phyloP scores from a whole-genome alignment of 2,888 invertebrate species.

The Drosophila greeni region DNA sequence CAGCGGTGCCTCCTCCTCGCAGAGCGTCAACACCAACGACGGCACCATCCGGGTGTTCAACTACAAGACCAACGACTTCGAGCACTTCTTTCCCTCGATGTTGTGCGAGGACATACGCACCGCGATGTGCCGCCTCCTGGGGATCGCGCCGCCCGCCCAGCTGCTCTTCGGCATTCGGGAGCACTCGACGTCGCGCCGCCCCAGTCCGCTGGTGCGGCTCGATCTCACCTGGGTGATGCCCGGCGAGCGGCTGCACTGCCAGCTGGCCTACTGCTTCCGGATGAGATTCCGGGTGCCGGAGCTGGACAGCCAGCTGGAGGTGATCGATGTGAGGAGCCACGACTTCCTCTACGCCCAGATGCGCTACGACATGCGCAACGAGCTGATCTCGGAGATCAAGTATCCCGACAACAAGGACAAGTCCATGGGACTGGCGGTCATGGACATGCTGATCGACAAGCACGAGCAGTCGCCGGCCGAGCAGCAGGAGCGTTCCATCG shows the following conservation, averaged over 20 bases:
- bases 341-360: constrained; percentile 93
- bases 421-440: constrained; percentile 89
- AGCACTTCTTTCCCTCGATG: constrained; percentile 73
- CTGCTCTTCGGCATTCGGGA: constrained; percentile 88
- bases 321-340: constrained; percentile 86
- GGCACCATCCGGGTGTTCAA: constrained; percentile 70
- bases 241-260: constrained; percentile 80
- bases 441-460: constrained; percentile 92
- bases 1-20: constrained; percentile 47
- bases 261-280: constrained; percentile 85
- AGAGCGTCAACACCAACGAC: constrained; percentile 50
- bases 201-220: neutral
- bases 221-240: constrained; percentile 83
- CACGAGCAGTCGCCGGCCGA: constrained; percentile 83
- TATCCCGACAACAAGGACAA: constrained; percentile 88
- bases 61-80: constrained; percentile 64
- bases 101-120: constrained; percentile 85
- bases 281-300: constrained; percentile 86
- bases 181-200: constrained; percentile 62
- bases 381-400: constrained; percentile 87
- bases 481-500: constrained; percentile 83
- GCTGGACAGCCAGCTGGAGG: constrained; percentile 68
- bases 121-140: constrained; percentile 84
- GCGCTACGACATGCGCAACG: constrained; percentile 88
- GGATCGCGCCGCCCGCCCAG: constrained; percentile 87